Evolutionary conservation across 2,113 vertebrate genomes (phyloP).

Genomic region (Oncorhynchus gorbuscha): DNA sequence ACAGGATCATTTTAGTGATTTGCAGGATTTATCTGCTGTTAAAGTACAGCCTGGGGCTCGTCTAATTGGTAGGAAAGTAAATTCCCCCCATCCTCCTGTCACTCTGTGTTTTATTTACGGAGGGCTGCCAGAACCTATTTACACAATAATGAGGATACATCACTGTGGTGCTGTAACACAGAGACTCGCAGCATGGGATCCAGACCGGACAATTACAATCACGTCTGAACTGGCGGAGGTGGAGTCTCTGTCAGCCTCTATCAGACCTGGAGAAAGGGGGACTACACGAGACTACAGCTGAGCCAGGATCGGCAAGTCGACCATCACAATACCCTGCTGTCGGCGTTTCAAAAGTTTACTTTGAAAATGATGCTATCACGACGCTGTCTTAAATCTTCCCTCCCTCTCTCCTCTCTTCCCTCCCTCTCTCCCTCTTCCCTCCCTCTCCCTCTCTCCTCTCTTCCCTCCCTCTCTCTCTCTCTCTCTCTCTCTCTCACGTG

Average conservation of each 20-base stretch:
- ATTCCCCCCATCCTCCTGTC: slow-evolving; percentile 90
- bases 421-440: too few species aligned
- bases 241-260: not conserved
- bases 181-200: slow-evolving; percentile 81
- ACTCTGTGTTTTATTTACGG: slow-evolving; percentile 96
- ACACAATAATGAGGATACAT: slow-evolving; percentile 96
- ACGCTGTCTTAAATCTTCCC: not conserved
- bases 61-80: slow-evolving; percentile 96
- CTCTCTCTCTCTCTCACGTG: too few species aligned
- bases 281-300: not conserved
- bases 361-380: not conserved
- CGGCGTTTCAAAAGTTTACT: not conserved
- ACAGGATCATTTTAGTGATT: slow-evolving; percentile 96
- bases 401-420: too few species aligned
- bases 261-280: not conserved
- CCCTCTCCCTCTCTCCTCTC: too few species aligned
- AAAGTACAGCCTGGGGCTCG: slow-evolving; percentile 94
- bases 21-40: slow-evolving; percentile 95
- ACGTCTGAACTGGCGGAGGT: slow-evolving; percentile 78
- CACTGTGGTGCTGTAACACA: slow-evolving; percentile 89
- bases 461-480: too few species aligned
- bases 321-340: not conserved
- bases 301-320: not conserved
- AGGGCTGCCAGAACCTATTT: slow-evolving; percentile 96
- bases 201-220: slow-evolving; percentile 86